Conservation (phyloP, 2,797 vertebrate species). For the Eupleurogrammus muticus region DNA sequence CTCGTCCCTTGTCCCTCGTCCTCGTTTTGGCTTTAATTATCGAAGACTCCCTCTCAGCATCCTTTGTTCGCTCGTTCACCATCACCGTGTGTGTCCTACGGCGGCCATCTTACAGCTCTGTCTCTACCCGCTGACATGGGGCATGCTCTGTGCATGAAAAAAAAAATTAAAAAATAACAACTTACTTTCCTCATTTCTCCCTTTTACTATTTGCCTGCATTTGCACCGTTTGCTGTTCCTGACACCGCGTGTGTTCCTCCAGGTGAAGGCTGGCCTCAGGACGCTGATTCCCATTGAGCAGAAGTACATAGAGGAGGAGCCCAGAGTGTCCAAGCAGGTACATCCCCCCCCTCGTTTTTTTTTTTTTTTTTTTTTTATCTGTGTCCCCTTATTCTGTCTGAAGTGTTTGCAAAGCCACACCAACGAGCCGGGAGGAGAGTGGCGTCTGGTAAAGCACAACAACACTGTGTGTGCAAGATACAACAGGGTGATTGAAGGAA, state of each 20-base stretch:
- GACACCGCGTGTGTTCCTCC: constrained; percentile 48
- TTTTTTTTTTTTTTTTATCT: constrained; percentile 56
- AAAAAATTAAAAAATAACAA: neutral
- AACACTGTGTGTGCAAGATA: constrained; percentile 77
- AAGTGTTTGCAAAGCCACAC: constrained; percentile 59
- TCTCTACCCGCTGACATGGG: constrained; percentile 67
- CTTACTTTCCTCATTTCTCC: neutral
- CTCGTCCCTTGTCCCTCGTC: constrained; percentile 75
- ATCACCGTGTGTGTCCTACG: constrained; percentile 76
- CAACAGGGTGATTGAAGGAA: constrained; percentile 78
- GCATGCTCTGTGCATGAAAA: constrained; percentile 53
- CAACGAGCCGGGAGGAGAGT: constrained; percentile 63
- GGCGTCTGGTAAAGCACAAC: constrained; percentile 72
- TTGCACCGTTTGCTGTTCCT: constrained; percentile 50
- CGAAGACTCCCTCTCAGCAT: constrained; percentile 80
- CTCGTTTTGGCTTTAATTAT: constrained; percentile 85
- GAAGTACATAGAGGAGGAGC: constrained; percentile 98
- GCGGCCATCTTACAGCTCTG: constrained; percentile 84
- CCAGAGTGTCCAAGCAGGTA: constrained; percentile 99
- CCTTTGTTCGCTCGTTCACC: constrained; percentile 80
- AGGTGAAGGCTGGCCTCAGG: constrained; percentile 97
- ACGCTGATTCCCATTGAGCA: constrained; percentile 95
- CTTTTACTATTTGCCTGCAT: constrained; percentile 7
- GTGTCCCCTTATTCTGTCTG: constrained; percentile 42
- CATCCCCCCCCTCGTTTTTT: no score